phyloP scores from a whole-genome alignment of 2,888 invertebrate species.

The Rhogogaster chlorosoma region DNA sequence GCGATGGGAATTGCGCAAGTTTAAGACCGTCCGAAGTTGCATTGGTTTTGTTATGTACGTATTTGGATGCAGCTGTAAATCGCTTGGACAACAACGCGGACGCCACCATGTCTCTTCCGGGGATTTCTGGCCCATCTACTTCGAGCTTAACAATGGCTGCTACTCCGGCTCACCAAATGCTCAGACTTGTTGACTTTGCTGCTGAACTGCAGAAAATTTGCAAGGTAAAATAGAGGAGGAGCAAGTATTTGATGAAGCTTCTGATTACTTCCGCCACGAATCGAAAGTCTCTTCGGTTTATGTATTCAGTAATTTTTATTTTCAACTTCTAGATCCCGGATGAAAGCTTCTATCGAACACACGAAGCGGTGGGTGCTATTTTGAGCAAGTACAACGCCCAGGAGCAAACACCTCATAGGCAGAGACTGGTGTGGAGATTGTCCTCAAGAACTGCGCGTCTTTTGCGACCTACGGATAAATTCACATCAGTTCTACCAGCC shows the following conservation, averaged over 20 bases:
- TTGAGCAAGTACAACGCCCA: conserved; percentile 87
- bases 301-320: conserved; percentile 2
- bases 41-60: conserved; percentile 87
- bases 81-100: conserved; percentile 75
- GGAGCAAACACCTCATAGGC: conserved; percentile 84
- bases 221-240: conserved; percentile 79
- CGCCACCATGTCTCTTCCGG: conserved; percentile 55
- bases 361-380: conserved; percentile 83
- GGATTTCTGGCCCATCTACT: conserved; percentile 63
- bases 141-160: conserved; percentile 62
- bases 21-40: conserved; percentile 88
- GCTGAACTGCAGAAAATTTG: conserved; percentile 86
- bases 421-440: conserved; percentile 88
- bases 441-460: conserved; percentile 87
- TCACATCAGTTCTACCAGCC: conserved; percentile 86
- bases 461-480: conserved; percentile 87
- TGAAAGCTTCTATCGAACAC: conserved; percentile 82
- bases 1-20: conserved; percentile 88
- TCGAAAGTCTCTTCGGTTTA: conserved; percentile 55
- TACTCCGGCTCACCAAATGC: conserved; percentile 79
- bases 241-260: conserved; percentile 18
- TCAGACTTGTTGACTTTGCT: conserved; percentile 85
- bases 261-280: conserved; percentile 25
- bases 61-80: conserved; percentile 82
- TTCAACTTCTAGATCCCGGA: conserved; percentile 82